Conservation (phyloP, 2,888 invertebrate species). For the Odontomyia ornata region DNA sequence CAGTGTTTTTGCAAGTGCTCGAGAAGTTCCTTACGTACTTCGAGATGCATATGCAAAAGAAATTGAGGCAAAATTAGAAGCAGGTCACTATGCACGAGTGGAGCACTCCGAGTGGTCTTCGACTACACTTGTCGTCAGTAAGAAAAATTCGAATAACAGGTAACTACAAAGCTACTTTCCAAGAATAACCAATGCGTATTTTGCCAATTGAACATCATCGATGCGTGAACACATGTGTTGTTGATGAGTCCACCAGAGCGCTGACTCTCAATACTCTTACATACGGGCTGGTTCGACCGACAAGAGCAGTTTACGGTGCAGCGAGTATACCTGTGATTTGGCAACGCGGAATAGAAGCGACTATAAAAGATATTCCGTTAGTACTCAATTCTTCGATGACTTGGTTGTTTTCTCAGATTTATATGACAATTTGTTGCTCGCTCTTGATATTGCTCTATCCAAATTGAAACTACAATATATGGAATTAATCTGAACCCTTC, state of each 20-base stretch:
- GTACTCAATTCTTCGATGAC: too few relatives aligned
- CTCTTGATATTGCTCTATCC: too few relatives aligned
- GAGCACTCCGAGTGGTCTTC: constrained; percentile 47
- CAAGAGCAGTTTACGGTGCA: constrained; percentile 47
- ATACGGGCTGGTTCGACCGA: constrained; percentile 46
- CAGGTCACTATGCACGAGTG: constrained; percentile 38
- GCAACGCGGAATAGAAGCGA: constrained; percentile 56
- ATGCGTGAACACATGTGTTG: constrained; percentile 48
- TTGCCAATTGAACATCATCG: constrained; percentile 46
- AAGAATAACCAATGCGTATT: too few relatives aligned
- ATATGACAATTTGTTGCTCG: too few relatives aligned
- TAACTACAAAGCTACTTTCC: constrained; percentile 46
- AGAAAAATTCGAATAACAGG: constrained; percentile 45
- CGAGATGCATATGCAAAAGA: background rate
- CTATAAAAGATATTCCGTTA: too few relatives aligned
- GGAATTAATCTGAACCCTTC: too few relatives aligned
- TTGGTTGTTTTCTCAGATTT: too few relatives aligned
- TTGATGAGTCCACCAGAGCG: constrained; percentile 45
- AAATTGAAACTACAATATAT: too few relatives aligned
- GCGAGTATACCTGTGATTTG: constrained; percentile 41
- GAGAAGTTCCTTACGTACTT: constrained; percentile 23
- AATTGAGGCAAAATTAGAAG: constrained; percentile 42
- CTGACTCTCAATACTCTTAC: constrained; percentile 45
- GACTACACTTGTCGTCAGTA: constrained; percentile 44
- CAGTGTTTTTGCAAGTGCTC: constrained; percentile 40